Evolutionary conservation across 2,113 vertebrate species (phyloP).

Genomic region (Bagarius yarrelli): DNA sequence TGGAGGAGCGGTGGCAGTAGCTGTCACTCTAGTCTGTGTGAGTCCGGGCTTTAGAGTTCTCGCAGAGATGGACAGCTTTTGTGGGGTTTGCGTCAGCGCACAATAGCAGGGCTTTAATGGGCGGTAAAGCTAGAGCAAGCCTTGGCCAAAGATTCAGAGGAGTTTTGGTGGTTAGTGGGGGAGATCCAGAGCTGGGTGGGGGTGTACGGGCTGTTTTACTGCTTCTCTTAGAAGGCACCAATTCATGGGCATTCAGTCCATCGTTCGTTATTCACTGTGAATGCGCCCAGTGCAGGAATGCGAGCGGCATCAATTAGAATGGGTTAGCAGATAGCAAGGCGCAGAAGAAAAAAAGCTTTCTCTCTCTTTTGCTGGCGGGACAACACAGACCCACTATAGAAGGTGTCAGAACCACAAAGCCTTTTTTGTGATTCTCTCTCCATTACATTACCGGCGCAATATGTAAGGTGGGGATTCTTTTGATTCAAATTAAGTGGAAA

Average conservation of each 20-base stretch:
- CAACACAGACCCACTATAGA: conserved; percentile 84
- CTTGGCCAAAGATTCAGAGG: conserved; percentile 68
- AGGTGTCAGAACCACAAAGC: conserved; percentile 94
- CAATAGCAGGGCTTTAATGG: conserved; percentile 96
- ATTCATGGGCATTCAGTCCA: conserved; percentile 77
- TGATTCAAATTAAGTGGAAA: conserved; percentile 99
- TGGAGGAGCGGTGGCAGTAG: conserved; percentile 52
- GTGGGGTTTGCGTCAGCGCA: conserved; percentile 84
- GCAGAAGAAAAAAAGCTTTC: conserved; percentile 79
- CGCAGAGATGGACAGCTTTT: conserved; percentile 98
- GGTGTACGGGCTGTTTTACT: conserved; percentile 68
- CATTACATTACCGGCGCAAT: conserved; percentile 95
- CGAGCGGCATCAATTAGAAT: conserved; percentile 97
- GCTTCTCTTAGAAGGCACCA: conserved; percentile 76
- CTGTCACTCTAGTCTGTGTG: conserved; percentile 98
- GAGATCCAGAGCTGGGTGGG: conserved; percentile 63
- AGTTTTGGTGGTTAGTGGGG: conserved; percentile 63
- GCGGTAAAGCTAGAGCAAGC: conserved; percentile 86
- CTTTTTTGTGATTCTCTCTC: conserved; percentile 90
- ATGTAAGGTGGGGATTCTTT: conserved; percentile 99
- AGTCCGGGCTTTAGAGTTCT: conserved; percentile 93
- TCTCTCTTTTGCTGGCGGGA: conserved; percentile 87
- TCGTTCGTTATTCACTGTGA: conserved; percentile 93
- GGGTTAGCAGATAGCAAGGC: conserved; percentile 94
- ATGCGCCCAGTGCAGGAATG: conserved; percentile 95